Percentiles rank a stretch among this genome's conserved stretches.
Conservation (phyloP, 2,797 vertebrate species). For the Sciaenops ocellatus region DNA sequence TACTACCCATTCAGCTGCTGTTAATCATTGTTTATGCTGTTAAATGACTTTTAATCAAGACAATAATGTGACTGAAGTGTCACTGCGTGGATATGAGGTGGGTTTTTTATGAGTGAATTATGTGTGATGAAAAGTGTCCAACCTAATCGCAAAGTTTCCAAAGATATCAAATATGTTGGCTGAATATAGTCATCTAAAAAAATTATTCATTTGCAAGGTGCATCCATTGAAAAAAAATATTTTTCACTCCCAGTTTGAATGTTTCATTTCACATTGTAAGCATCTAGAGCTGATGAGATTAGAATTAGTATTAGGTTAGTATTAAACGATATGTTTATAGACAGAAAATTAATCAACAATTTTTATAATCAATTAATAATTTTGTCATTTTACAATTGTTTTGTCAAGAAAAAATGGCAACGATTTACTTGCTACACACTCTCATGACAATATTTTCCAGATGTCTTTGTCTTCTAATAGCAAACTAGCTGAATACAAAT, state of each 20-base stretch:
- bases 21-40: slow-evolving; percentile 5
- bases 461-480: not conserved
- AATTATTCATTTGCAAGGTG: not conserved
- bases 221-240: not conserved
- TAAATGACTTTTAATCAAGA: slow-evolving; percentile 13
- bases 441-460: not conserved
- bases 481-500: not conserved
- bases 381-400: not conserved
- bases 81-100: not conserved
- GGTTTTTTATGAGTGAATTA: not conserved
- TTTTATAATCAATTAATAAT: not conserved
- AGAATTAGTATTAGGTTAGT: not conserved
- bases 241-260: not conserved
- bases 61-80: not conserved
- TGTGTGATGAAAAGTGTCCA: not conserved
- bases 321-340: not conserved
- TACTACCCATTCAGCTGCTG: not conserved
- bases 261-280: not conserved
- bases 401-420: not conserved
- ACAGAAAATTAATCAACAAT: not conserved
- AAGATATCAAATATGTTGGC: not conserved
- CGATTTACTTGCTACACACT: not conserved
- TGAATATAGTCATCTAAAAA: not conserved
- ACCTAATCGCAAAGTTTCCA: not conserved
- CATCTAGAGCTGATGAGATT: not conserved